Evolutionary conservation across 2,888 invertebrate species (phyloP).

Genomic region (Ctenicera cuprea): DNA sequence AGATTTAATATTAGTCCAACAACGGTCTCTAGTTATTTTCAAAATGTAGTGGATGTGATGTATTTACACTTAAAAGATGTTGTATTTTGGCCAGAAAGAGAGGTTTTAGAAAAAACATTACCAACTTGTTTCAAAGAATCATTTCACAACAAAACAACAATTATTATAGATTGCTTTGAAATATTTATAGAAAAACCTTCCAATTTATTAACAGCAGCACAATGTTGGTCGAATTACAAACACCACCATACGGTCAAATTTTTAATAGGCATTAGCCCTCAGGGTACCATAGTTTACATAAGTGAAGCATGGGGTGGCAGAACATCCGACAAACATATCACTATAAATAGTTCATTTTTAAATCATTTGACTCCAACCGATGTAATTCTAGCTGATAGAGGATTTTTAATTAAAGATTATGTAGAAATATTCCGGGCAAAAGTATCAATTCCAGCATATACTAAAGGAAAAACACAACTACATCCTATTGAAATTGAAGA

Average conservation of each 20-base stretch:
- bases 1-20: too few species aligned
- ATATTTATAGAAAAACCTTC: not conserved
- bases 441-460: not conserved
- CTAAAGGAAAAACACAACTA: conserved; percentile 3
- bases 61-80: too few species aligned
- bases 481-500: not conserved
- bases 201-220: too few species aligned
- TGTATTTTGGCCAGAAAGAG: too few species aligned
- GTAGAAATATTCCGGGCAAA: not conserved
- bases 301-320: not conserved
- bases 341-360: not conserved
- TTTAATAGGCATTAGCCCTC: conserved; percentile 4
- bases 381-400: not conserved
- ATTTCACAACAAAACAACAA: not conserved
- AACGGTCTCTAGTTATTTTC: too few species aligned
- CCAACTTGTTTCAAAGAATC: not conserved
- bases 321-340: not conserved
- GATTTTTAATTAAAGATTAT: not conserved
- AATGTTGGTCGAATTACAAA: conserved; percentile 14
- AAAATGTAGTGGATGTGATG: too few species aligned
- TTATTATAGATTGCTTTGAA: conserved; percentile 11
- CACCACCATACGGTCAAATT: conserved; percentile 5
- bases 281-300: not conserved
- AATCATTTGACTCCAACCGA: not conserved
- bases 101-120: too few species aligned